Base-by-base conservation (phyloP, 64 coral and sea anemone genomes). In the Catalaphyllia jardinei region DNA sequence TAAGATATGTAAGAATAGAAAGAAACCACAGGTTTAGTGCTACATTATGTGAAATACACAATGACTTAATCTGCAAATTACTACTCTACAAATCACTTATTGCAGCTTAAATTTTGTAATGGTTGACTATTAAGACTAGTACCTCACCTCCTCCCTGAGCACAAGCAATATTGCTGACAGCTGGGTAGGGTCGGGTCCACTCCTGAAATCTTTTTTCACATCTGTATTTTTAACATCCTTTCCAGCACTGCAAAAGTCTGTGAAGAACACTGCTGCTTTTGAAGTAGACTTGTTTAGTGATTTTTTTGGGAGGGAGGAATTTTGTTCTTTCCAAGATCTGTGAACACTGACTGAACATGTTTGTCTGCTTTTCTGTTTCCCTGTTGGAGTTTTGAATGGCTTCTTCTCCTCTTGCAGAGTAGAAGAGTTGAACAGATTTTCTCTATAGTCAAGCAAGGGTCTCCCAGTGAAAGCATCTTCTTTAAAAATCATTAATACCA, bases 111-210 rank as follows among this genome's bases (percentile, higher is more conserved):
- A 6, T 46, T 46, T 46, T 46, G 42, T 46, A 46, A 46, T 46
- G 42, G 42, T 46, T 46, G 3, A 8, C 42, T 46, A 46, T 46
- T 46, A 46, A 5, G n/a, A 27, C 22, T 69, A 25, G 10, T 0
- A 69, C 4, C 65, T 69, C 22, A 69, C 97, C 97, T 95, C 94
- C 60, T 99, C 94, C 57, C 97, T 80, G 15, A 99, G 75, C 18
- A 31, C 59, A 30, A 93, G 67, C 25, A 93, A 73, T 25, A 99
- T 88, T 60, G 79, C 73, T 59, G 94, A 84, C 20, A 99, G 88
- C 19, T 93, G 78, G 52, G 87, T 90, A 83, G 88, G 76, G 71
- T 78, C 71, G 52, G 81, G 81, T 49, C 81, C 81, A 46, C 35
- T 50, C 18, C 51, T 67, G 12, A 52, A 85, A 8, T 25, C 38